Evolutionary conservation across 2,797 vertebrate species (phyloP), one percentile per base, ranked within the genome.

Genomic region (Sebastes steindachneri): DNA sequence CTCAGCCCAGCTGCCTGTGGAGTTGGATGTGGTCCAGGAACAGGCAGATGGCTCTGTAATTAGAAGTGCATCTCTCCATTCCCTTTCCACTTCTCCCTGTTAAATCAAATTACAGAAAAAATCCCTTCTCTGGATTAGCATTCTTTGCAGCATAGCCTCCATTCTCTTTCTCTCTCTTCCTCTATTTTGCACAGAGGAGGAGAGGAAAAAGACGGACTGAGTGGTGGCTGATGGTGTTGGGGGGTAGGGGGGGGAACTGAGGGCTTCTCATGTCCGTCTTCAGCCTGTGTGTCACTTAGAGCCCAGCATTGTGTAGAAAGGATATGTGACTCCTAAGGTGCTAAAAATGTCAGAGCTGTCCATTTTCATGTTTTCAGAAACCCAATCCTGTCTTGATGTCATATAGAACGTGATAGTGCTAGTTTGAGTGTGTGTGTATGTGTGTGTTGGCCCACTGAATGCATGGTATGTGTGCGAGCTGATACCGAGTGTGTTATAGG

Each of bases 21-120:
- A 92, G 93, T 96, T 97, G 97, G 97, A 96, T 79, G 68, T 79
- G 87, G 88, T 97, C 97, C 97, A 97, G 96, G 93, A 94, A 93
- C 95, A 95, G 95, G 96, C 97, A 98, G 97, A 97, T 97, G 98
- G 98, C 90, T 95, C 90, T 84, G 95, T 97, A 96, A 93, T 97
- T 96, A 96, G 96, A 96, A 95, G 95, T 96, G 96, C 97, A 97
- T 94, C 93, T 89, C 95, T 97, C 96, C 92, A 93, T 96, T 97
- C 96, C 96, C 96, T 92, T 95, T 93, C 95, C 91, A 88, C 96
- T 95, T 97, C 97, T 97, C 91, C 91, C 95, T 90, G 95, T 97
- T 97, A 97, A 97, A 97, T 97, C 97, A 96, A 95, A 96, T 97
- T 97, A 97, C 95, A 97, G 96, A 94, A 96, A 96, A 97, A 97